Percentiles rank a stretch among this genome's conserved stretches.
Evolutionary conservation across 2,797 vertebrate genomes (phyloP).

Genomic region (Enteromius radiatus): DNA sequence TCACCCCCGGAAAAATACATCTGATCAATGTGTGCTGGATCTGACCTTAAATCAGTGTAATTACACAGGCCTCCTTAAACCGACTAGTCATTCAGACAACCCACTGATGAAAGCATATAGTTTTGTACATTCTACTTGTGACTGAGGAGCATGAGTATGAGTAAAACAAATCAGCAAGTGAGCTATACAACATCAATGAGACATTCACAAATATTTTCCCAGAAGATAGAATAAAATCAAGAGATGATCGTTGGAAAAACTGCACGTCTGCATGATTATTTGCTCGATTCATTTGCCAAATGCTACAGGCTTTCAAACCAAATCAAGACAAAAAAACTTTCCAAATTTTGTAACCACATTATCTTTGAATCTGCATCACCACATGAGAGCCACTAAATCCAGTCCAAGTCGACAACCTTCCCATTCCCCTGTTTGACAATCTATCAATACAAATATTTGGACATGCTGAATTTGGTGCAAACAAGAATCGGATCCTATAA

Average conservation of each 20-base stretch:
- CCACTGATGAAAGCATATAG: background rate
- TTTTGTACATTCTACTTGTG: background rate
- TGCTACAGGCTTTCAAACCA: background rate
- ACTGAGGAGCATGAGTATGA: background rate
- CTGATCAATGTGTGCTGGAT: background rate
- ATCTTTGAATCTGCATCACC: background rate
- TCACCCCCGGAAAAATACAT: background rate
- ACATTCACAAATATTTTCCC: background rate
- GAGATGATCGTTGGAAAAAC: background rate
- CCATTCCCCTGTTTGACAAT: conserved; percentile 11
- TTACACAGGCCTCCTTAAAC: background rate
- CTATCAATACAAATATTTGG: conserved; percentile 20
- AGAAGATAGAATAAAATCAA: background rate
- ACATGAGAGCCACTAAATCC: background rate
- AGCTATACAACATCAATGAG: background rate
- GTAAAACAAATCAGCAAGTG: conserved; percentile 4
- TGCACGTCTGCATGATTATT: background rate
- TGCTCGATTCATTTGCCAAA: background rate
- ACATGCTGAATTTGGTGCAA: conserved; percentile 14
- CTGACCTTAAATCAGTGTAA: background rate
- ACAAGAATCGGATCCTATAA: conserved; percentile 7
- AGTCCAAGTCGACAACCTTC: conserved; percentile 12
- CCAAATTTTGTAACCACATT: background rate
- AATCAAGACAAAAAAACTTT: background rate
- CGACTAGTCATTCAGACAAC: background rate